Evolutionary conservation across 1,140 invertebrate genomes (phyloP), one percentile per base, ranked within the genome.

Genomic region (Hylaeus anthracinus): DNA sequence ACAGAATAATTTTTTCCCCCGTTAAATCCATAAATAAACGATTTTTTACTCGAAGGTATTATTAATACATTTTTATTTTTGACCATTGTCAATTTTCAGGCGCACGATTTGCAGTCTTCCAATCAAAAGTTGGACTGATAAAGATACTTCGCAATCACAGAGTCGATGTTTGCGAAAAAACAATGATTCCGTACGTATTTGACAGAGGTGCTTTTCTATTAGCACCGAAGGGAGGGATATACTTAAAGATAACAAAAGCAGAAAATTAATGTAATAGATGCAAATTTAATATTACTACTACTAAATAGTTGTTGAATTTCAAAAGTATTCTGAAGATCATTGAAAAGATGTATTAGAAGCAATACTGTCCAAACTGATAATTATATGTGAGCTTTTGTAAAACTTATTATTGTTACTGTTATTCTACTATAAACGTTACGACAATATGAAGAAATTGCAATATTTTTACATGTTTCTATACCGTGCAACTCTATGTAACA

Each of bases 211-310:
- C 76, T 1, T 82, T 90, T 63, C 41, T 91, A 43, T 15, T 90
- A 2, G 14, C 79, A 8, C 88, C 90, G 6, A 74, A 76, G 43
- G 78, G 72, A 53, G 90, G 87, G 61, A 82, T 91, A 66, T 66
- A 85, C 65, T 80, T 91, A 10, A 90, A 82, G 56, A 75, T 91
- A 41, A 86, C 48, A 3, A 90, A 86, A 80, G 3, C 84, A 69
- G 48, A 12, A 15, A 66, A 8, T 51, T 60, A 73, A n/a, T 51
- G 48, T 0, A 3, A 26, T 14, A 5, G 2, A 3, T 65, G 8
- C 41, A 63, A n/a, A 14, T 15, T 14, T 60, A 26, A 26, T 26
- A 26, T 26, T 26, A 26, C 26, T 26, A 26, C 26, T 26, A 26
- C 26, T 26, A 26, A 26, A 26, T 26, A 26, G 26, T 26, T 26